Base-by-base conservation (phyloP, 2,113 vertebrate genomes). In the Excalfactoria chinensis region DNA sequence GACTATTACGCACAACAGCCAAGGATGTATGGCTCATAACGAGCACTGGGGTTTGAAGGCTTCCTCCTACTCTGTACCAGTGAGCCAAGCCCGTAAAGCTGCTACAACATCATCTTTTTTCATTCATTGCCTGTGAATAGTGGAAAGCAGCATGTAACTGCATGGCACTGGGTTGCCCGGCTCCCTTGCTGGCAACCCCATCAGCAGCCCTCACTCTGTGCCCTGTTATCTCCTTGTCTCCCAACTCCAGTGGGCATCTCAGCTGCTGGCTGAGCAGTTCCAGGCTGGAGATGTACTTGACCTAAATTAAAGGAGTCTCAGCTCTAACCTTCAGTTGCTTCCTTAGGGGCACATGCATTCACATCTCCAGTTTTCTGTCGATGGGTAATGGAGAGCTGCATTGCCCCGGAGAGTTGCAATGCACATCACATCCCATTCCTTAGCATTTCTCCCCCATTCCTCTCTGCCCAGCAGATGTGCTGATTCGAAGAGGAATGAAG, bases 391-490 rank as follows among this genome's bases (percentile, higher is more conserved):
- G 40, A 22, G 72, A 30, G 62, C 34, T 0, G 23, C 26, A 14
- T 59, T n/a, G 2, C 90, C 82, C 70, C 5, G 14, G 80, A 88
- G 60, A 44, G 70, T 64, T 75, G 89, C 8, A 15, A 84, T 62
- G 89, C 72, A 49, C 18, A 7, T 37, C 69, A 20, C 70, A 68
- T 70, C 71, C 82, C 63, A 21, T 92, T 46, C 81, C 84, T 82
- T 37, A 76, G 44, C 63, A 40, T 83, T 74, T 81, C 71, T 67
- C 69, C 43, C 7, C 44, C 53, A 12, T 76, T 79, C 20, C 69
- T 77, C 15, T 22, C 63, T 90, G 77, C 49, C 60, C 28, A 75
- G 60, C 32, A 25, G 72, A 86, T 91, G 86, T 92, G 81, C 81
- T 94, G 30, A 23, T 62, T 80, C 70, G 68, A 37, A 75, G 10